Evolutionary conservation across 1,140 invertebrate genomes (phyloP), one percentile per base, ranked within the genome.

Genomic region (Aphelinus certus): DNA sequence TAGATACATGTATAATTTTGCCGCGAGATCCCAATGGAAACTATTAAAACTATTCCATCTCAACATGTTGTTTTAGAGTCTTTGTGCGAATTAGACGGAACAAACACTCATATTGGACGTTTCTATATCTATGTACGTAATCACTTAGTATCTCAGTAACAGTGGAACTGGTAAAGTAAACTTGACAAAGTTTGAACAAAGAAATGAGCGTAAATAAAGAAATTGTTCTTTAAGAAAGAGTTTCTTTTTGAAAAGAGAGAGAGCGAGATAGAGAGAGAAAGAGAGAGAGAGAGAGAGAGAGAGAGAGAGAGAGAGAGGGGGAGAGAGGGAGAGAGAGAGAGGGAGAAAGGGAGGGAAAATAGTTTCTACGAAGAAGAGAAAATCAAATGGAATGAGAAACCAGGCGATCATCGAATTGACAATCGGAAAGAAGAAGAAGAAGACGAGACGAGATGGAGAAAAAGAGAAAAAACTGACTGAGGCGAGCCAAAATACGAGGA

Each of bases 171-270:
- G 58, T 43, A 45, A 60, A 43, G 42, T 60, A 60, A 2, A 60
- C 58, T 45, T 6, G 58, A 26, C 42, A 7, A 42, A 65, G 51
- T 65, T 7, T 48, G 51, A 65, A 65, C 63, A 65, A 65, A 65
- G 48, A 51, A 51, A 64, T 49, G 10, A 65, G 48, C 43, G 43
- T 10, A 51, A n/a, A 43, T 6, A 51, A 26, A 51, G 48, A 51
- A 53, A 65, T 65, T 65, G 49, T 65, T 51, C n/a, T 65, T 65
- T 26, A 51, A 10, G 63, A 65, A 65, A 48, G 47, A 7, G 42
- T 26, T 2, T 26, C 5, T 6, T 1, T 42, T 7, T 5, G 42
- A 60, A 60, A 7, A 60, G 1, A 60, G 45, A 60, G 58, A 45
- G 58, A 43, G 10, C 56, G 56, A 57, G 56, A 57, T 0, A 57